Conservation (phyloP, 2,797 vertebrate species). For the Catostomus latipinnis region DNA sequence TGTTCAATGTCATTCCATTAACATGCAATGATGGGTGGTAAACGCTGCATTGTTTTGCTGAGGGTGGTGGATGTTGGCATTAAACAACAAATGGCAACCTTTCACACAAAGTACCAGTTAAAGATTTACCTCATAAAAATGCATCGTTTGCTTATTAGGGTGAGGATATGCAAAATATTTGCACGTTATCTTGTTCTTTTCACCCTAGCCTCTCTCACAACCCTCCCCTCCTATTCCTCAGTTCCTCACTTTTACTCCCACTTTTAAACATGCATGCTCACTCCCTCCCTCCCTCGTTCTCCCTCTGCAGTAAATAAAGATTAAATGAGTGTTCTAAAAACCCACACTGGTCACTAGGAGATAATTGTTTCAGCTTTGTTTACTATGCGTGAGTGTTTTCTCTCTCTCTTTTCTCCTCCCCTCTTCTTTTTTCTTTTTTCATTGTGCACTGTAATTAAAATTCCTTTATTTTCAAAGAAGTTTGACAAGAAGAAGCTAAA, state of each 20-base stretch:
- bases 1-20: conserved; percentile 72
- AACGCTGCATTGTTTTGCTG: conserved; percentile 74
- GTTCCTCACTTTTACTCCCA: conserved; percentile 81
- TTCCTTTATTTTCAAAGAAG: conserved; percentile 88
- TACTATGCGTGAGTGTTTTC: conserved; percentile 92
- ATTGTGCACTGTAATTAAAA: conserved; percentile 86
- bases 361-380: conserved; percentile 94
- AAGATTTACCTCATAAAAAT: conserved; percentile 78
- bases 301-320: conserved; percentile 92
- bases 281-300: conserved; percentile 68
- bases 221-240: conserved; percentile 72
- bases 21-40: conserved; percentile 72
- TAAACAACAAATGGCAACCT: conserved; percentile 76
- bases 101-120: conserved; percentile 55
- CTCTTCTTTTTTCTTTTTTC: conserved; percentile 82
- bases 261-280: conserved; percentile 77
- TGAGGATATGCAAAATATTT: conserved; percentile 79
- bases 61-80: conserved; percentile 70
- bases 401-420: conserved; percentile 79
- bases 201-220: conserved; percentile 72
- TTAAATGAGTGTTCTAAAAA: conserved; percentile 93
- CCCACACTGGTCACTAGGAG: conserved; percentile 91
- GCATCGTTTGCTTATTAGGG: conserved; percentile 79
- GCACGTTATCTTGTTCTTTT: conserved; percentile 79
- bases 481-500: conserved; percentile 82